phyloP scores from a whole-genome alignment of 2,113 vertebrate species.

The Machaerirhynchus nigripectus region DNA sequence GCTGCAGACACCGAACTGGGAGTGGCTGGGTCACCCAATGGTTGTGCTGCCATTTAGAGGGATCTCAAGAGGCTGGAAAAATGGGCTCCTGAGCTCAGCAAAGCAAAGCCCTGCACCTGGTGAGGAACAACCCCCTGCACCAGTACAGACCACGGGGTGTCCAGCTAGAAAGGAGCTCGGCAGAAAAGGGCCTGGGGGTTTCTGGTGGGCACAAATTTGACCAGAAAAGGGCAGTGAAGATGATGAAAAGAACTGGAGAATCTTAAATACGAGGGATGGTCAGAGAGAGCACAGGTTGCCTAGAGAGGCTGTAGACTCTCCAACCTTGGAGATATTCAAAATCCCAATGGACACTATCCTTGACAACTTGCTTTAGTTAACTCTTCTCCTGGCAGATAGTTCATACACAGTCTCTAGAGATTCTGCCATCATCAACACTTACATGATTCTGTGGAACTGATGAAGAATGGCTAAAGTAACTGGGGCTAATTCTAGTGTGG shows the following conservation, averaged over 20 bases:
- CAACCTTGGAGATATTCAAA: not conserved
- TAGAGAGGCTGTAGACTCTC: not conserved
- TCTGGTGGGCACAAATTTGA: not conserved
- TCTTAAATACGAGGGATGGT: not conserved
- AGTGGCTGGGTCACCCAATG: not conserved
- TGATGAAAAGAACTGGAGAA: not conserved
- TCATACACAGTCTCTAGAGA: not conserved
- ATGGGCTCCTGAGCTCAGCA: not conserved
- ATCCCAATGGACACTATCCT: rapidly evolving
- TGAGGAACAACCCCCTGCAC: not conserved
- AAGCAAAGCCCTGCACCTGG: not conserved
- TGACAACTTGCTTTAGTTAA: not conserved
- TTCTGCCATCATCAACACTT: not conserved
- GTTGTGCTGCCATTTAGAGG: not conserved
- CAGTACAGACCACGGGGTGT: not conserved
- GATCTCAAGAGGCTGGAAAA: not conserved
- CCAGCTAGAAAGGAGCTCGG: not conserved
- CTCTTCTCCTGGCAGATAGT: not conserved
- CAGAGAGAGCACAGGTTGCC: not conserved
- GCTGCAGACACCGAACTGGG: not conserved
- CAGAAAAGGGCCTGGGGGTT: not conserved
- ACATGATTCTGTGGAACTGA: not conserved
- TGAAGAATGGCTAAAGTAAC: not conserved
- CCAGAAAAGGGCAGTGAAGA: not conserved
- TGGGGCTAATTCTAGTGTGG: not conserved